phyloP scores from a whole-genome alignment of 2,888 invertebrate species.

The Standfussiana lucernea region DNA sequence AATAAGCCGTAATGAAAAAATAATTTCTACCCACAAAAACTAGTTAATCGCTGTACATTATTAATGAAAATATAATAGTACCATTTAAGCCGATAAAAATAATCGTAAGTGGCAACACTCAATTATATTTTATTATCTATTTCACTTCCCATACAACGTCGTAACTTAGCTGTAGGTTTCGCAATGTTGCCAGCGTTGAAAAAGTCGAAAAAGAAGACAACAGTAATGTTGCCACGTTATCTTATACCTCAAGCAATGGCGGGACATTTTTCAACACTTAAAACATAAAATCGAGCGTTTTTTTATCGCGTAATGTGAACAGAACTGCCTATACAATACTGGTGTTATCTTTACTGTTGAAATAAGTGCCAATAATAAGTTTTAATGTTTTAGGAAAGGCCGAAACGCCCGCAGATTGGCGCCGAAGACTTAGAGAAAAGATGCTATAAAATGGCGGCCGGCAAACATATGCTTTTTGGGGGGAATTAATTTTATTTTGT shows the following conservation, averaged over 20 bases:
- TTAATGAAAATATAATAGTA: conserved; percentile 73
- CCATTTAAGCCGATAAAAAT: conserved; percentile 70
- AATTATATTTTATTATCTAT: conserved; percentile 80
- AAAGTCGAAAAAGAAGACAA: conserved; percentile 76
- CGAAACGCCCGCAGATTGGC: conserved; percentile 79
- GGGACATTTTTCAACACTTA: conserved; percentile 84
- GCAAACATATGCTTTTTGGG: conserved; percentile 63
- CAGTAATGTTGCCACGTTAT: conserved; percentile 79
- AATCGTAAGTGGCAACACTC: conserved; percentile 76
- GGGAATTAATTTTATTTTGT: conserved; percentile 38
- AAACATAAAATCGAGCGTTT: conserved; percentile 84
- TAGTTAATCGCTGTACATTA: conserved; percentile 56
- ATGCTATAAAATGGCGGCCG: conserved; percentile 71
- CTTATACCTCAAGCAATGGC: conserved; percentile 78
- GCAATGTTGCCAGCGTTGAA: conserved; percentile 78
- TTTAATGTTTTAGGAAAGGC: conserved; percentile 80
- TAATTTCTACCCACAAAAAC: conserved; percentile 48
- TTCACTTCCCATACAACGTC: conserved; percentile 74
- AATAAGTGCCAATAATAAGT: conserved; percentile 88
- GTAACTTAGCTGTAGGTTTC: conserved; percentile 76
- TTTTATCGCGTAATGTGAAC: conserved; percentile 86
- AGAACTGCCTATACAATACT: conserved; percentile 85
- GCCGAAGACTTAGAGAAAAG: conserved; percentile 79
- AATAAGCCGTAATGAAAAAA: conserved; percentile 55
- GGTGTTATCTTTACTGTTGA: conserved; percentile 86